Conservation (phyloP, 2,888 invertebrate species). For the Psylliodes chrysocephalus region DNA sequence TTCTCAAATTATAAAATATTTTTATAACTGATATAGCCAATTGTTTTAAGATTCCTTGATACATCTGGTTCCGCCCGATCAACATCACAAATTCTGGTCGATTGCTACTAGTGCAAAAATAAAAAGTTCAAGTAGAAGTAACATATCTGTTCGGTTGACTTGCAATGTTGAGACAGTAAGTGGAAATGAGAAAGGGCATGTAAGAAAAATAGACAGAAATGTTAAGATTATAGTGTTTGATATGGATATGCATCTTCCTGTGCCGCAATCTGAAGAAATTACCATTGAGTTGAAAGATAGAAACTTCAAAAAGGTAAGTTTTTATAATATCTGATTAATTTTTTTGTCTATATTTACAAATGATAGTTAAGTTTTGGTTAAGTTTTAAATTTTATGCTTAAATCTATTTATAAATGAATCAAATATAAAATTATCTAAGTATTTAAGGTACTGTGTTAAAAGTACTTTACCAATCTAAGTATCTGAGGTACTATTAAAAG, state of each 20-base stretch:
- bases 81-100: slow-evolving; percentile 50
- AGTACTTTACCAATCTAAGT: too few species aligned
- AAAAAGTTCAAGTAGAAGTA: slow-evolving; percentile 22
- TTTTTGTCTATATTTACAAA: too few species aligned
- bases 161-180: slow-evolving; percentile 63
- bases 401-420: too few species aligned
- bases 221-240: slow-evolving; percentile 66
- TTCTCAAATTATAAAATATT: too few species aligned
- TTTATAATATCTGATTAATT: too few species aligned
- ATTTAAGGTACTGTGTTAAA: too few species aligned
- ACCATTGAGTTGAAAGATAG: slow-evolving; percentile 56
- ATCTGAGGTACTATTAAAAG: too few species aligned
- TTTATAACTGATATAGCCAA: too few species aligned
- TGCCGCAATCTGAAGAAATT: slow-evolving; percentile 59
- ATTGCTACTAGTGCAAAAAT: slow-evolving; percentile 60
- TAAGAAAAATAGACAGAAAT: slow-evolving; percentile 55
- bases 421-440: too few species aligned
- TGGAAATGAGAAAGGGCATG: slow-evolving; percentile 52
- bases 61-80: slow-evolving; percentile 47
- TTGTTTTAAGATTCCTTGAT: slow-evolving; percentile 42
- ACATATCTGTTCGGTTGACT: slow-evolving; percentile 51
- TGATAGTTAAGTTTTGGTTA: too few species aligned
- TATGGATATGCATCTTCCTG: slow-evolving; percentile 65
- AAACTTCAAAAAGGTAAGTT: slow-evolving; percentile 53
- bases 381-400: too few species aligned